These are phyloP conservation scores for Agrypnus murinus DNA, from an alignment of 2,888 invertebrate genomes.

Conservation along the genomic window DNA sequence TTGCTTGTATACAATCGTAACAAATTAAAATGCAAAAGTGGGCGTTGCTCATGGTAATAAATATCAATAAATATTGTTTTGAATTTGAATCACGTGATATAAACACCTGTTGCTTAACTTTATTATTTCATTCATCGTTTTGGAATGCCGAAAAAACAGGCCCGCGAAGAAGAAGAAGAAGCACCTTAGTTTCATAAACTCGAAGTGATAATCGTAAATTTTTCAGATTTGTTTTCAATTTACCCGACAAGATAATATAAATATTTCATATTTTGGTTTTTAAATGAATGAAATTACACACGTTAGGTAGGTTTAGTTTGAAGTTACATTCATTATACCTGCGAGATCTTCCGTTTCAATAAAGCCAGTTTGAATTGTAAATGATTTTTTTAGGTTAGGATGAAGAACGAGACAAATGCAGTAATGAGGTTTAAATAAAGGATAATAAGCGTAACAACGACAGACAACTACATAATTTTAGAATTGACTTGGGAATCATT, in stretches of 20 bases:
- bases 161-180: slow-evolving; percentile 7
- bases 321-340: too few relatives aligned
- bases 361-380: too few relatives aligned
- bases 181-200: not conserved
- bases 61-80: slow-evolving; percentile 15
- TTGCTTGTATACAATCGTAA: not conserved
- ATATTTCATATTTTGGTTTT: slow-evolving; percentile 12
- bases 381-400: too few relatives aligned
- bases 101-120: slow-evolving; percentile 24
- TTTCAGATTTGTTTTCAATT: slow-evolving; percentile 18
- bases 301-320: too few relatives aligned
- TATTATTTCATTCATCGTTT: slow-evolving; percentile 15
- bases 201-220: slow-evolving; percentile 15
- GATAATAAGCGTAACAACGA: too few relatives aligned
- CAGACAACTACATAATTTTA: too few relatives aligned
- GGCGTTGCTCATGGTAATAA: slow-evolving; percentile 12
- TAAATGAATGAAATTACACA: slow-evolving; percentile 2
- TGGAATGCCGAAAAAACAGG: slow-evolving; percentile 9
- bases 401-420: too few relatives aligned
- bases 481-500: too few relatives aligned
- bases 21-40: slow-evolving; percentile 12
- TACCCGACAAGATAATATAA: slow-evolving; percentile 13
- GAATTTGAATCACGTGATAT: slow-evolving; percentile 23
- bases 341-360: too few relatives aligned
- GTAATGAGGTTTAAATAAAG: too few relatives aligned